phyloP scores from a whole-genome alignment of 2,888 invertebrate species.

The Hofmannophila pseudospretella region DNA sequence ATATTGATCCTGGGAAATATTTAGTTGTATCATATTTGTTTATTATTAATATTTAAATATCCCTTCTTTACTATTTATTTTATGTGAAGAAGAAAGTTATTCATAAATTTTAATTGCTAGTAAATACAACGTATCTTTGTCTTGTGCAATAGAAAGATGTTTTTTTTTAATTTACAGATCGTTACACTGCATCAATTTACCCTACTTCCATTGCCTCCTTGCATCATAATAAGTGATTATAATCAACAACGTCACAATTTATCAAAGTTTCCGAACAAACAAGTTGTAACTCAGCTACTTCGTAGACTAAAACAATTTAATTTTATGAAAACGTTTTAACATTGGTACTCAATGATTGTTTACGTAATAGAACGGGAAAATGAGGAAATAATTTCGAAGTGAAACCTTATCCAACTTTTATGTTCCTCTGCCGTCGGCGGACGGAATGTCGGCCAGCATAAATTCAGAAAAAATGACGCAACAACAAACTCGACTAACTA shows the following conservation, averaged over 20 bases:
- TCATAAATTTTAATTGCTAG: no score
- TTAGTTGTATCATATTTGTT: no score
- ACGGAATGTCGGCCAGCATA: not conserved
- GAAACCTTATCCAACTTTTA: not conserved
- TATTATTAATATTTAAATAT: no score
- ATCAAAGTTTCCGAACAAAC: slow-evolving; percentile 2
- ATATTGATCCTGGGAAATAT: no score
- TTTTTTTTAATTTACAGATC: no score
- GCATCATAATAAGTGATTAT: slow-evolving; percentile 1
- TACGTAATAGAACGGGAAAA: not conserved
- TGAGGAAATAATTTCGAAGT: not conserved
- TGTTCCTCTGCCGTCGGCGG: not conserved
- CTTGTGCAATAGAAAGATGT: no score
- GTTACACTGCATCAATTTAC: no score
- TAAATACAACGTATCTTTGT: no score
- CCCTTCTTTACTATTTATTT: no score
- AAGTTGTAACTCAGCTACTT: slow-evolving; percentile 3
- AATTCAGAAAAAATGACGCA: slow-evolving; percentile 4
- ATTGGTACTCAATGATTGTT: not conserved
- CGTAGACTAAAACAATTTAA: slow-evolving; percentile 2
- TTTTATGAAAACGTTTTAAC: not conserved
- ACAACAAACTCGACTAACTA: slow-evolving; percentile 9
- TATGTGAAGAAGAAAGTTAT: no score
- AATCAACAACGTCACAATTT: slow-evolving; percentile 3
- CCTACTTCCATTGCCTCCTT: no score